Conservation (phyloP, 1,140 invertebrate species). For the Chionoecetes opilio region DNA sequence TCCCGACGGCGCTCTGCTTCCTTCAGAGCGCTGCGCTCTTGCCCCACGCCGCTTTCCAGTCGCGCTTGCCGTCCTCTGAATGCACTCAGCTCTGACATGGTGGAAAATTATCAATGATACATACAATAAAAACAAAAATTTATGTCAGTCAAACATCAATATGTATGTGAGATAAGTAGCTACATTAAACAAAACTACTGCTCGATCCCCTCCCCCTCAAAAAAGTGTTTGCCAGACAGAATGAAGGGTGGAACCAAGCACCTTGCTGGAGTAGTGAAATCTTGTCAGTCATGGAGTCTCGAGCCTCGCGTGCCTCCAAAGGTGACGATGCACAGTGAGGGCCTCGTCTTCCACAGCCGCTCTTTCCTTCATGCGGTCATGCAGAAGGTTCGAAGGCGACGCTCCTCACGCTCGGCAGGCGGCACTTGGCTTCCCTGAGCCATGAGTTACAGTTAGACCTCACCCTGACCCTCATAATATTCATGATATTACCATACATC, state of each 20-base stretch:
- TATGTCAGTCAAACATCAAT: too few species aligned
- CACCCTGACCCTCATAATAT: too few species aligned
- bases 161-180: too few species aligned
- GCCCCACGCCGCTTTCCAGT: conserved; percentile 61
- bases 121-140: neutral
- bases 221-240: neutral
- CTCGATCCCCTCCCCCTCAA: too few species aligned
- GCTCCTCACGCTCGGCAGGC: conserved; percentile 65
- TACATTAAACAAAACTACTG: too few species aligned
- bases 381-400: conserved; percentile 60
- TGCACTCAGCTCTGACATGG: conserved; percentile 47
- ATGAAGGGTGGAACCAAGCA: neutral
- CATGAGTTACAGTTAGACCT: neutral
- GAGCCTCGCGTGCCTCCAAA: conserved; percentile 56
- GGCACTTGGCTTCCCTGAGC: conserved; percentile 67
- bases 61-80: conserved; percentile 53
- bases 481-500: too few species aligned
- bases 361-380: conserved; percentile 57
- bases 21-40: conserved; percentile 39
- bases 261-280: conserved; percentile 64
- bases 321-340: conserved; percentile 57
- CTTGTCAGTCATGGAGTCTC: conserved; percentile 44
- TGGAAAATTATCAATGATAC: neutral
- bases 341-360: conserved; percentile 67
- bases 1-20: conserved; percentile 58